phyloP scores from a whole-genome alignment of 2,888 invertebrate genomes.

The Aleiodes leptofemur region DNA sequence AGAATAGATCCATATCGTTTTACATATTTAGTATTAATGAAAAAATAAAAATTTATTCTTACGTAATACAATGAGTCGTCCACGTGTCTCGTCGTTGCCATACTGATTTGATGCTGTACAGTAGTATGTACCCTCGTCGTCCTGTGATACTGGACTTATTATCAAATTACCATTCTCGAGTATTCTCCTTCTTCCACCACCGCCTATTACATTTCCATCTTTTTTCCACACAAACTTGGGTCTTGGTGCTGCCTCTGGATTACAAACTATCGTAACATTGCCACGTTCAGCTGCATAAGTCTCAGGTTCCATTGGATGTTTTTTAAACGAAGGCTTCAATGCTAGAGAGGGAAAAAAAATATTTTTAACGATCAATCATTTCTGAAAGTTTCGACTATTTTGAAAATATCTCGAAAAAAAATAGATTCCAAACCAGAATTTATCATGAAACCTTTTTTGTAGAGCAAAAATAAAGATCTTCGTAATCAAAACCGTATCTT shows the following conservation, averaged over 20 bases:
- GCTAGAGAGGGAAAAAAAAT: conserved; percentile 68
- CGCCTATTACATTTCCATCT: conserved; percentile 85
- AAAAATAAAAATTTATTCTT: conserved; percentile 67
- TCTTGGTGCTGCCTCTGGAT: conserved; percentile 95
- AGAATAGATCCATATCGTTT: background rate
- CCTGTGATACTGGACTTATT: conserved; percentile 88
- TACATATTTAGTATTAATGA: too few relatives aligned
- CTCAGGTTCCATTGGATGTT: conserved; percentile 91
- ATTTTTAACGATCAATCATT: background rate
- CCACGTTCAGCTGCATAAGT: conserved; percentile 94
- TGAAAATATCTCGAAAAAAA: background rate
- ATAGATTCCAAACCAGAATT: too few relatives aligned
- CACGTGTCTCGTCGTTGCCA: conserved; percentile 91
- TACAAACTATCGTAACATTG: conserved; percentile 92
- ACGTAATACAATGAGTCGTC: conserved; percentile 89
- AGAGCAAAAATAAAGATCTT: too few relatives aligned
- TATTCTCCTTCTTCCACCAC: conserved; percentile 88
- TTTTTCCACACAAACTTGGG: conserved; percentile 94
- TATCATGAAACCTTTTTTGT: too few relatives aligned
- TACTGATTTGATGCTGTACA: conserved; percentile 90
- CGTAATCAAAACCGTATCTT: too few relatives aligned
- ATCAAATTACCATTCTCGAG: conserved; percentile 91
- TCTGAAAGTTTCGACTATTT: background rate
- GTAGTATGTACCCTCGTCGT: conserved; percentile 91
- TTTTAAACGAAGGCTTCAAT: conserved; percentile 91